Evolutionary conservation across 1,140 invertebrate species (phyloP).

Genomic region (Aphis craccivora): DNA sequence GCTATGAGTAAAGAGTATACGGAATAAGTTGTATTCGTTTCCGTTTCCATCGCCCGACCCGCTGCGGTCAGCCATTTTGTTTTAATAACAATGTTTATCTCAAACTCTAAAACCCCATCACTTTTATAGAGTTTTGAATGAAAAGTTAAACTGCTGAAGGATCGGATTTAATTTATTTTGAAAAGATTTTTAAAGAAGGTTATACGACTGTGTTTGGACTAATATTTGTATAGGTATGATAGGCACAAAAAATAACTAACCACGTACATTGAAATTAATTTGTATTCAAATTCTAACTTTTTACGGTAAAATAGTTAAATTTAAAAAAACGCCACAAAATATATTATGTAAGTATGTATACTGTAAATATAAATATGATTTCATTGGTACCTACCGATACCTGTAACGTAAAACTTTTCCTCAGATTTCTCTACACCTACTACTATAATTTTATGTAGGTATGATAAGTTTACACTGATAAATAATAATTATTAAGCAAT

Average conservation of each 20-base stretch:
- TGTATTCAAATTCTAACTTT: neutral
- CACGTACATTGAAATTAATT: neutral
- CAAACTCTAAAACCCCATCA: neutral
- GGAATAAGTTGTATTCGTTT: neutral
- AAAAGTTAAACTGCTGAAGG: neutral
- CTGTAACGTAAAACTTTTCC: neutral
- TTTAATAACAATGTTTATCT: slow-evolving; percentile 41
- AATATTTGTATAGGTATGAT: neutral
- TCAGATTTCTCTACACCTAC: neutral
- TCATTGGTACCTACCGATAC: neutral
- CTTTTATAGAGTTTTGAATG: neutral
- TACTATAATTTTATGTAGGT: neutral
- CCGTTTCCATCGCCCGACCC: neutral
- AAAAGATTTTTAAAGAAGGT: neutral
- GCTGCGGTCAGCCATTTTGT: slow-evolving; percentile 35
- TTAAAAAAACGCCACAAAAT: neutral
- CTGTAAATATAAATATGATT: neutral
- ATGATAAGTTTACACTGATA: no score
- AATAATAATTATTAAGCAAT: no score
- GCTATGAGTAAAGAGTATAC: neutral
- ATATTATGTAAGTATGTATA: neutral
- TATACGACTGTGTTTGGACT: neutral
- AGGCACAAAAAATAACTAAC: neutral
- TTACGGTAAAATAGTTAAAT: neutral
- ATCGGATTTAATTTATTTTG: neutral